A percentile compares a stretch with the other conserved stretches of the same genome.
Conservation (phyloP, 2,113 vertebrate genomes). For the Ammodytes dubius region DNA sequence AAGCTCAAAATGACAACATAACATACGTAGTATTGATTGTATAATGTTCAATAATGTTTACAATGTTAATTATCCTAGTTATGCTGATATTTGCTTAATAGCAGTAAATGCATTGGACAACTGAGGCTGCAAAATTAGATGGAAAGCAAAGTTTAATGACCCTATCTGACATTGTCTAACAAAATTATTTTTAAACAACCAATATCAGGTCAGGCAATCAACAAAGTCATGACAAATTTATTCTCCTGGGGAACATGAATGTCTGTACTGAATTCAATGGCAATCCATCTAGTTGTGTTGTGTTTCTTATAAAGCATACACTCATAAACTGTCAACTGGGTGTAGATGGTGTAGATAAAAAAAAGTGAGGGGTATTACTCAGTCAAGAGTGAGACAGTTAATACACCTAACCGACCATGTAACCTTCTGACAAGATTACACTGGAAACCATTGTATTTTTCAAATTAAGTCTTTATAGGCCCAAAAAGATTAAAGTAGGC, state of each 20-base stretch:
- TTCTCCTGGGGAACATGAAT: neutral
- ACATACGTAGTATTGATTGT: neutral
- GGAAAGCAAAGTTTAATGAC: too few relatives aligned
- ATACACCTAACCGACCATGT: slow-evolving; percentile 37
- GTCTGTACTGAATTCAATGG: neutral
- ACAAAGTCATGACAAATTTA: neutral
- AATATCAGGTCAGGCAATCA: too few relatives aligned
- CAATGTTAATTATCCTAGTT: neutral
- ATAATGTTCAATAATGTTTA: neutral
- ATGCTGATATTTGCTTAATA: neutral
- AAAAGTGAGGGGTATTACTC: slow-evolving; percentile 26
- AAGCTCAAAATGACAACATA: neutral
- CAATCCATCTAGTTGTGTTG: neutral
- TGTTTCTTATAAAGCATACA: neutral
- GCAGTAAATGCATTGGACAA: neutral
- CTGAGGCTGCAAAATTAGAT: neutral
- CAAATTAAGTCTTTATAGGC: neutral
- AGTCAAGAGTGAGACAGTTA: slow-evolving; percentile 41
- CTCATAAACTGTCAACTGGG: neutral
- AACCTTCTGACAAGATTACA: slow-evolving; percentile 45
- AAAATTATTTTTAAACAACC: too few relatives aligned
- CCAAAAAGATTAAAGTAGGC: neutral
- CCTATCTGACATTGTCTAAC: too few relatives aligned
- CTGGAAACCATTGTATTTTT: slow-evolving; percentile 2
- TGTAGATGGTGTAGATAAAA: neutral